Evolutionary conservation across 1,140 invertebrate genomes (phyloP).

Genomic region (Argopecten irradians): DNA sequence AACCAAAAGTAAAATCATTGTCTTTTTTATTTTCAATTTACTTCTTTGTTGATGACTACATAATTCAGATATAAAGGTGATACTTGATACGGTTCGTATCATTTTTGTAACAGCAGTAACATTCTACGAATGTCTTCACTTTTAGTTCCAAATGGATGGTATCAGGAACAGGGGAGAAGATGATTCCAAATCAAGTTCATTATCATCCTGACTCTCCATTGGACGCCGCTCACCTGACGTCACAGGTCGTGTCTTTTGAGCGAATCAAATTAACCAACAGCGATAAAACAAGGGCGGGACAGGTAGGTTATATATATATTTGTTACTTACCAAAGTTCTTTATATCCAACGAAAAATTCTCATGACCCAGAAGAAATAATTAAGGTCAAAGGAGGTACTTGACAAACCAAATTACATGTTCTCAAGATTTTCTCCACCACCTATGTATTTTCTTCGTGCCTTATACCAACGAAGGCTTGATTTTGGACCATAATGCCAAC

Average conservation of each 20-base stretch:
- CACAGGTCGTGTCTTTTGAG: constrained; percentile 91
- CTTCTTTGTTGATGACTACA: no score
- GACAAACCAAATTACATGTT: no score
- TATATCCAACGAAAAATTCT: background rate
- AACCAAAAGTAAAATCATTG: no score
- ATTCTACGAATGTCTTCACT: no score
- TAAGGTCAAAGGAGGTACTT: background rate
- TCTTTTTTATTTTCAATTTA: no score
- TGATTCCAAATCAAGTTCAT: constrained; percentile 86
- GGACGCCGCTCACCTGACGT: constrained; percentile 95
- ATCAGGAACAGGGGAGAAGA: constrained; percentile 87
- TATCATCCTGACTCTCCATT: constrained; percentile 96
- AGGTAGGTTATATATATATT: constrained; percentile 51
- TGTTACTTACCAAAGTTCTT: background rate
- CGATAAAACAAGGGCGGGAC: constrained; percentile 55
- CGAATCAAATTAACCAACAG: constrained; percentile 98
- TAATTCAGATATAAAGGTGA: no score
- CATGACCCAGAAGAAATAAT: background rate
- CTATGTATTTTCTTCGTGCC: no score
- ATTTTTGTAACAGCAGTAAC: no score
- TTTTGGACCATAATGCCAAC: no score
- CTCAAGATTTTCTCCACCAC: no score
- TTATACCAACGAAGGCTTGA: no score
- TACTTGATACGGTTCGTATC: no score
- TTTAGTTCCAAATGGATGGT: constrained; percentile 92